These are phyloP conservation scores for Otocyon megalotis DNA, from an alignment of 2,113 vertebrate genomes.

Conservation along the genomic window DNA sequence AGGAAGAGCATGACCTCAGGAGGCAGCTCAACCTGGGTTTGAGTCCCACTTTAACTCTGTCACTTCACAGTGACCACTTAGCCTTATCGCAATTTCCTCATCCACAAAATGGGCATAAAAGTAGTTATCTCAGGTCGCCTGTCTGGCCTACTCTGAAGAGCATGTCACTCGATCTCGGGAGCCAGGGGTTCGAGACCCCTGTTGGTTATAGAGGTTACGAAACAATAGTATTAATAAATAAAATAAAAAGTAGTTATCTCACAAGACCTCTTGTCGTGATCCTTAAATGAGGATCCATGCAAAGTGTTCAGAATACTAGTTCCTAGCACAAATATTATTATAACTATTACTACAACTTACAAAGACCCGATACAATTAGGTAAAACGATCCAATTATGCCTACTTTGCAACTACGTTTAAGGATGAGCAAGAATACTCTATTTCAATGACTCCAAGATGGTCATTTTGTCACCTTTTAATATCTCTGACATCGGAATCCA, in stretches of 20 bases:
- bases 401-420: background rate
- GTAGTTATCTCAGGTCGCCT: background rate
- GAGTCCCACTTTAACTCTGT: background rate
- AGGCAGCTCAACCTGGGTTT: background rate
- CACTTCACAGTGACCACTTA: background rate
- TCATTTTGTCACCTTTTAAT: conserved; percentile 13
- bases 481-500: background rate
- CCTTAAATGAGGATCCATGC: background rate
- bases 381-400: background rate
- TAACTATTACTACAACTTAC: background rate
- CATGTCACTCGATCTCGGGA: background rate
- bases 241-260: background rate
- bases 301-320: background rate
- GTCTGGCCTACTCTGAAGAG: background rate
- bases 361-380: conserved; percentile 21
- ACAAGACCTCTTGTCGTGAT: background rate
- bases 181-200: background rate
- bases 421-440: background rate
- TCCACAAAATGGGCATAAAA: background rate
- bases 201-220: background rate
- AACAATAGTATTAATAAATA: background rate
- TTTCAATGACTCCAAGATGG: background rate
- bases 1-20: background rate
- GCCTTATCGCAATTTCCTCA: background rate
- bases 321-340: background rate